Base-by-base conservation (phyloP, 2,888 invertebrate species). In the Heteromurus nitidus region DNA sequence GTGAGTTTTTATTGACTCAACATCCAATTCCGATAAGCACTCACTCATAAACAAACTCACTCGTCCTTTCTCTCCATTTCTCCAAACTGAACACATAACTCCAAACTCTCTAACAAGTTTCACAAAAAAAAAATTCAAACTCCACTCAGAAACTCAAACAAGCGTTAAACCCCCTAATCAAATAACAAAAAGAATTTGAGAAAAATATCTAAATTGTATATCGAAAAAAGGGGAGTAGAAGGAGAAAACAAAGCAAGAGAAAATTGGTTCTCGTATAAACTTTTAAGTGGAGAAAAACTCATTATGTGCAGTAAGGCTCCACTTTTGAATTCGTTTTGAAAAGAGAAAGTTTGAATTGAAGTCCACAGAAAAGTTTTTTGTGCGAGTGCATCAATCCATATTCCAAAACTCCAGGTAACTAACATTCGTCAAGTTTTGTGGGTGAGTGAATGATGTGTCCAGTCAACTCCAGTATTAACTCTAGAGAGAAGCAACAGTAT, bases 141-240 rank as follows among this genome's bases (percentile, higher is more conserved):
- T 64, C 28, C 60, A 24, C 64, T 64, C 24, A 31, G 18, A 62
- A 36, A 64, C 64, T 42, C 64, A 42, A 44, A 64, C 64, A 64
- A 64, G 22, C 42, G 36, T 36, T 42, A 64, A 64, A 64, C 64
- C 64, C n/a, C 18, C 42, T 64, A 64, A 64, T 64, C 64, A 64
- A 64, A 64, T n/a, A 36, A n/a, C 7, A 42, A 44, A 42, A 62
- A 30, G 9, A 28, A 24, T 13, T 36, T 5, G 5, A 62, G 62
- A 58, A 58, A n/a, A n/a, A n/a, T n/a, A n/a, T n/a, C n/a, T n/a
- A n/a, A n/a, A n/a, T n/a, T n/a, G n/a, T n/a, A n/a, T n/a, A n/a
- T 36, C 11, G n/a, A 62, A 55, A 55, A 31, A 62, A 60, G 9
- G 26, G 60, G n/a, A 30, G 20, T n/a, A n/a, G n/a, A n/a, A 64